Evolutionary conservation across 1,140 invertebrate genomes (phyloP), one percentile per base, ranked within the genome.

Genomic region (Acyrthosiphon pisum): DNA sequence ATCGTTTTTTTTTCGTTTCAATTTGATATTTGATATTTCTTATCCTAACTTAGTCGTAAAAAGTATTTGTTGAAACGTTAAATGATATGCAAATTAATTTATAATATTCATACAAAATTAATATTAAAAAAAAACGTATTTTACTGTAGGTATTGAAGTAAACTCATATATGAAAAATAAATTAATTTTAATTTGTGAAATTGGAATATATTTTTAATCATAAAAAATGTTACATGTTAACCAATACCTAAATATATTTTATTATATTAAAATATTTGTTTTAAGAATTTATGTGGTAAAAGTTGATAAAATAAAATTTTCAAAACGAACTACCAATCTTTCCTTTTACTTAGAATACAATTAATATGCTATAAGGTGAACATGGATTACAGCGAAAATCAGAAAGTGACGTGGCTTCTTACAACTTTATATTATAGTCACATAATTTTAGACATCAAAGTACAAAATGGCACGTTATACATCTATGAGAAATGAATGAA

Each of bases 401-500:
- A 18, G 60, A n/a, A 68, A 68, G n/a, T n/a, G 4, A 76, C 60
- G 14, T n/a, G 30, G 30, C 60, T n/a, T 1, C 14, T 14, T 30
- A 68, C 60, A 76, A 76, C 60, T 76, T 76, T n/a, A 18, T 76
- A 76, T 76, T 76, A n/a, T 76, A 76, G 60, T 76, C 60, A 76
- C 60, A 76, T 76, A 76, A 76, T n/a, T 76, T 68, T 68, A 68
- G 11, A 76, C n/a, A 76, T 76, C 30, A 76, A 76, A 76, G 60
- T n/a, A 76, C 4, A 76, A 76, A 14, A 20, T n/a, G 14, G 11
- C 14, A 76, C n/a, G 30, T 76, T n/a, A 76, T n/a, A 76, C 14
- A n/a, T 76, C 60, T 76, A 76, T 76, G n/a, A 76, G 30, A 76
- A 76, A n/a, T 76, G 60, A 35, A 76, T 76, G 60, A n/a, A 68